phyloP scores from a whole-genome alignment of 2,888 invertebrate genomes.

The Alcis repandata region DNA sequence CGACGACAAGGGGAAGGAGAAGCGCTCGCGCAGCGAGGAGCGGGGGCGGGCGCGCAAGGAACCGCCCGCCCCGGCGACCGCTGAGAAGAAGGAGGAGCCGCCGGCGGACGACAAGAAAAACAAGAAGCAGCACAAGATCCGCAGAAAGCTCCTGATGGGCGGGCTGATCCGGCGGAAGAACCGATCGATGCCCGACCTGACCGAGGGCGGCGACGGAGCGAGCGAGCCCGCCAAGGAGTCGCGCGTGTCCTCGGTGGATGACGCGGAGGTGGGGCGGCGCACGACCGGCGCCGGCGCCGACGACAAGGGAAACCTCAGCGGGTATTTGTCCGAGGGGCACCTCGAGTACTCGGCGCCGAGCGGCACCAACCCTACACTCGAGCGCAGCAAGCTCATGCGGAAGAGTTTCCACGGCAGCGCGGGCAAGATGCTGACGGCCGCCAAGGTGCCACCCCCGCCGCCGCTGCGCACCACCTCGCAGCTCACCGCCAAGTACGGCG shows the following conservation, averaged over 20 bases:
- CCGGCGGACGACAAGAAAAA: conserved; percentile 90
- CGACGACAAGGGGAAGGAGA: conserved; percentile 90
- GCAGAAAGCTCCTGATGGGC: conserved; percentile 95
- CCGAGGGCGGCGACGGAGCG: conserved; percentile 90
- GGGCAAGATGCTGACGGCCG: conserved; percentile 92
- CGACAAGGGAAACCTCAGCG: conserved; percentile 88
- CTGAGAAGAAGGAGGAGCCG: conserved; percentile 88
- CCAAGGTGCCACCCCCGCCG: conserved; percentile 94
- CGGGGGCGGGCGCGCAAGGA: conserved; percentile 92
- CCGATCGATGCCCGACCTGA: conserved; percentile 96
- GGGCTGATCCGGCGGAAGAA: conserved; percentile 95
- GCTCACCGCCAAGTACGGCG: conserved; percentile 89
- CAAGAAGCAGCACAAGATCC: conserved; percentile 96
- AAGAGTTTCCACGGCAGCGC: conserved; percentile 95
- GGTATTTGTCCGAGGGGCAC: conserved; percentile 95
- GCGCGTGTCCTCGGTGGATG: conserved; percentile 89
- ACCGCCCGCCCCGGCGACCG: conserved; percentile 87
- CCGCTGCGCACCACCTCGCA: conserved; percentile 95
- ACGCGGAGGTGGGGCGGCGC: conserved; percentile 90
- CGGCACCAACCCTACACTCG: conserved; percentile 92
- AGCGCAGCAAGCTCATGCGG: conserved; percentile 94
- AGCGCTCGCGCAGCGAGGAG: conserved; percentile 94
- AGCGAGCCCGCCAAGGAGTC: conserved; percentile 74
- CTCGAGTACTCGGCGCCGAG: conserved; percentile 90
- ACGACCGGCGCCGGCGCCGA: conserved; percentile 87